Percentiles rank a stretch among this genome's conserved stretches.
These are phyloP conservation scores for Myzus persicae DNA, from an alignment of 1,140 invertebrate genomes.

Conservation along the genomic window DNA sequence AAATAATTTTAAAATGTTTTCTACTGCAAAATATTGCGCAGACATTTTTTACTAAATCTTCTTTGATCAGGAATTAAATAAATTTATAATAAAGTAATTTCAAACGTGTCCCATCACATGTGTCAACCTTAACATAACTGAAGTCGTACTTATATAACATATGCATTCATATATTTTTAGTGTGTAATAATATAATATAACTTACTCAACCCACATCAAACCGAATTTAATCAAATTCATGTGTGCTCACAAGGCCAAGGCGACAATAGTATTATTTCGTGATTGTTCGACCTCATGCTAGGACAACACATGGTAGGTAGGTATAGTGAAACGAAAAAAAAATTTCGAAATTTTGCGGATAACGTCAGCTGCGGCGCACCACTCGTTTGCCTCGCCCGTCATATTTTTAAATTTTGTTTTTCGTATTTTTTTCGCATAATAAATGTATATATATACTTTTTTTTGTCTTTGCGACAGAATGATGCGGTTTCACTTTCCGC, in stretches of 20 bases:
- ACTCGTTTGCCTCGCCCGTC: background rate
- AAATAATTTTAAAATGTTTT: background rate
- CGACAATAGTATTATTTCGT: background rate
- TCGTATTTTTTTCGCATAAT: background rate
- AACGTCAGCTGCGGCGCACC: background rate
- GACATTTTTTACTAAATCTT: background rate
- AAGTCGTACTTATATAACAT: background rate
- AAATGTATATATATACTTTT: background rate
- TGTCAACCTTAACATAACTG: background rate
- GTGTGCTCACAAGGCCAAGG: conserved; percentile 18
- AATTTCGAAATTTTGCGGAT: background rate
- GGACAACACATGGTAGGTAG: background rate
- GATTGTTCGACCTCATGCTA: conserved; percentile 16
- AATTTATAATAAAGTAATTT: background rate
- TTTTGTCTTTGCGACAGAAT: background rate
- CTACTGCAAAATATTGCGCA: background rate
- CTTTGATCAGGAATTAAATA: background rate
- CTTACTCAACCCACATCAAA: background rate
- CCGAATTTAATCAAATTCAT: conserved; percentile 23
- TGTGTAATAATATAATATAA: background rate
- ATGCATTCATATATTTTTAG: background rate
- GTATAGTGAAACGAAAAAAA: background rate
- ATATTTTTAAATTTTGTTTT: background rate
- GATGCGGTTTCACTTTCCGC: conserved; percentile 25
- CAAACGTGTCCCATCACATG: background rate